Evolutionary conservation across 2,113 vertebrate species (phyloP).

Genomic region (Ammodytes dubius): DNA sequence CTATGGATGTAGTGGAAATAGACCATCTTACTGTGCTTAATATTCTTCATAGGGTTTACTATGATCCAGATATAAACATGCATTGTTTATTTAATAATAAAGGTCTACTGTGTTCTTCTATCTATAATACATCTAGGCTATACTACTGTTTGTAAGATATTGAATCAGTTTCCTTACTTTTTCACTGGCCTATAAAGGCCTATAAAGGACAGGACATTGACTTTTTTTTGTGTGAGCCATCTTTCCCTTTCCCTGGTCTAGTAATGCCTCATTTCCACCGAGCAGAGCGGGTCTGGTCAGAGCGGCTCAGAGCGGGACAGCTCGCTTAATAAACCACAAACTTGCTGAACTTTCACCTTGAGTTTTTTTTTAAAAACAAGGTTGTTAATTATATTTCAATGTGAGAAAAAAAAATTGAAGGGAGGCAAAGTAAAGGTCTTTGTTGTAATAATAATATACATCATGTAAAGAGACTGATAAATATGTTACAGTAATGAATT

Average conservation of each 20-base stretch:
- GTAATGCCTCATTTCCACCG: neutral
- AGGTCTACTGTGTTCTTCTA: neutral
- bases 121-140: neutral
- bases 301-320: too few relatives aligned
- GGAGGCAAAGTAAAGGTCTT: neutral
- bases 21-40: slow-evolving; percentile 35
- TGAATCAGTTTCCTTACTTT: neutral
- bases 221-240: neutral
- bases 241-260: neutral
- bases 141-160: neutral
- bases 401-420: slow-evolving; percentile 12
- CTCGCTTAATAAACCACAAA: neutral
- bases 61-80: slow-evolving; percentile 9
- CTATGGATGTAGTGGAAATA: slow-evolving; percentile 19
- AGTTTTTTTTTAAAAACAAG: neutral
- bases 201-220: neutral
- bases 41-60: slow-evolving; percentile 33
- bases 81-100: slow-evolving; percentile 7
- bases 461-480: slow-evolving; percentile 16
- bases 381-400: neutral
- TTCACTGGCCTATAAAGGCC: neutral
- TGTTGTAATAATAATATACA: neutral
- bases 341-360: neutral
- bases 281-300: too few relatives aligned
- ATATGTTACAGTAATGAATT: slow-evolving; percentile 39